phyloP scores from a whole-genome alignment of 2,113 vertebrate genomes.

The Myiopsitta monachus region DNA sequence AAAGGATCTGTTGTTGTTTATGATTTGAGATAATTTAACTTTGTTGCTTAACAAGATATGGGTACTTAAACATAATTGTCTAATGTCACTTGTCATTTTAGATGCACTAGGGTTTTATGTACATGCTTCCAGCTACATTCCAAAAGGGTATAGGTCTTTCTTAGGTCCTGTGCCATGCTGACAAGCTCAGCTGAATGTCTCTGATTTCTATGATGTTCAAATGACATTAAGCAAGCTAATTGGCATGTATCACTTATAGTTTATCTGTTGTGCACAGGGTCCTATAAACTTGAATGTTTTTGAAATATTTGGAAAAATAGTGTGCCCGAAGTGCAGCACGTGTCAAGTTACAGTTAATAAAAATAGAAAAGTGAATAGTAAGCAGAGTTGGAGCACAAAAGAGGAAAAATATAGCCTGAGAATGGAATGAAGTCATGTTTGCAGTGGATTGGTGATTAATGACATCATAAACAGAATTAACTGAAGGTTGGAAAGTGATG shows the following conservation, averaged over 20 bases:
- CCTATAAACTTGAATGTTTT: neutral
- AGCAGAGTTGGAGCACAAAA: neutral
- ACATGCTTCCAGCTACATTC: neutral
- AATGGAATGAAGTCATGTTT: neutral
- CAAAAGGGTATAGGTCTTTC: neutral
- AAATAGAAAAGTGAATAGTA: neutral
- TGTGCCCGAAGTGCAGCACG: neutral
- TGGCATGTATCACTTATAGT: neutral
- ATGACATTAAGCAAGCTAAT: neutral
- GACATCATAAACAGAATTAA: neutral
- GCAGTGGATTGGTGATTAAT: neutral
- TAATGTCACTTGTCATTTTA: neutral
- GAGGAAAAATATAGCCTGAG: neutral
- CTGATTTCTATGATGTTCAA: neutral
- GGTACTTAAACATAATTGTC: neutral
- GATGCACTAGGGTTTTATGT: neutral
- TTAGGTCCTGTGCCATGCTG: neutral
- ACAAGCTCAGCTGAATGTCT: neutral
- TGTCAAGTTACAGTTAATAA: neutral
- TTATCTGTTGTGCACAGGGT: neutral
- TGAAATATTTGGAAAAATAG: neutral
- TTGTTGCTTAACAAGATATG: neutral
- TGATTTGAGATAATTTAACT: neutral
- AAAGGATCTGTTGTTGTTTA: neutral
- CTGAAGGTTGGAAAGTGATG: neutral